Evolutionary conservation across 1,140 invertebrate species (phyloP).

Genomic region (Lordiphosa clarofinis): DNA sequence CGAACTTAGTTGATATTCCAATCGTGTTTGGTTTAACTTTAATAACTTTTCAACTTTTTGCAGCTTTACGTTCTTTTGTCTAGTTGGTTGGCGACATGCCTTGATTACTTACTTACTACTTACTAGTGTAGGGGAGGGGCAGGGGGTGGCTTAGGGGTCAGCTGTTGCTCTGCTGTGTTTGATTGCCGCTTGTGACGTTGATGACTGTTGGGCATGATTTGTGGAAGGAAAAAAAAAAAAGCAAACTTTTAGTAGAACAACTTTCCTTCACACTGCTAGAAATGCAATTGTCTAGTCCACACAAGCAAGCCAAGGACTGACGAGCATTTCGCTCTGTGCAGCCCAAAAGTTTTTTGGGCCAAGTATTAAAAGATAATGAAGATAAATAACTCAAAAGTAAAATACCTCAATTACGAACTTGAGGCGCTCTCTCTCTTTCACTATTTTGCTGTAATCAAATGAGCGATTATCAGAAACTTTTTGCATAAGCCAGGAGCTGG

Average conservation of each 20-base stretch:
- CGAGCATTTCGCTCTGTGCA: conserved; percentile 1
- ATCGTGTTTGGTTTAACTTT: conserved; percentile 70
- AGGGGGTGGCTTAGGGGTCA: too few species aligned
- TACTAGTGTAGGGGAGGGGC: background rate
- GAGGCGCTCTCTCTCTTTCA: conserved; percentile 38
- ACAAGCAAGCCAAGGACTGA: too few species aligned
- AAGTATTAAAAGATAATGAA: conserved; percentile 71
- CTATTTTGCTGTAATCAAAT: conserved; percentile 60
- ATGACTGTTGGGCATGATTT: conserved; percentile 59
- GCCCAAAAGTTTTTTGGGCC: conserved; percentile 32
- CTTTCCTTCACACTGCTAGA: conserved; percentile 26
- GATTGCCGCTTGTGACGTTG: conserved; percentile 65
- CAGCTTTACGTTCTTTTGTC: conserved; percentile 50
- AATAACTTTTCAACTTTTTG: conserved; percentile 73
- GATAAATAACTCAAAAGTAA: conserved; percentile 68
- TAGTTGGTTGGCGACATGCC: conserved; percentile 49
- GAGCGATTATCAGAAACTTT: conserved; percentile 61
- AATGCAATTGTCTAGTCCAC: background rate
- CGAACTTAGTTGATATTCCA: conserved; percentile 62
- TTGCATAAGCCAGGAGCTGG: conserved; percentile 10
- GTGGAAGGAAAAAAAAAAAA: conserved; percentile 14
- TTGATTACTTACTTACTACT: conserved; percentile 62
- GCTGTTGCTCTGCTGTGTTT: conserved; percentile 17
- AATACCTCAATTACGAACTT: conserved; percentile 74
- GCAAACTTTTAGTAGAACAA: conserved; percentile 25